Conservation (phyloP, 2,888 invertebrate genomes). For the Fragum sueziense region DNA sequence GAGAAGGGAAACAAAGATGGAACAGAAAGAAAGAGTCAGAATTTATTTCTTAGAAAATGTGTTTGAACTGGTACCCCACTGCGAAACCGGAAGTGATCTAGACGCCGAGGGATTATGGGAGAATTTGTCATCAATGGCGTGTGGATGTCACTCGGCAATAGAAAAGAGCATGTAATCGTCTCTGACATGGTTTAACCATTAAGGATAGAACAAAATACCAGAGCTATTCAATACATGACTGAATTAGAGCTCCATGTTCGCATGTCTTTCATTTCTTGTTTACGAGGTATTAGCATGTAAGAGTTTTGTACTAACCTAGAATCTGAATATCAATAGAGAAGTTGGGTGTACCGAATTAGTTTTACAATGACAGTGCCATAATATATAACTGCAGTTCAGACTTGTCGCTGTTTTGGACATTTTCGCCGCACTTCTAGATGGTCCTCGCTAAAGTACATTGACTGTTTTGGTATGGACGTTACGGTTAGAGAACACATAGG, state of each 20-base stretch:
- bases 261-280: neutral
- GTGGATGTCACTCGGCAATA: neutral
- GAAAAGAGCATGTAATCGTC: neutral
- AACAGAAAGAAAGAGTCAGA: too few relatives aligned
- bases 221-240: neutral
- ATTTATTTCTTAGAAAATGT: neutral
- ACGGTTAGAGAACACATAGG: too few relatives aligned
- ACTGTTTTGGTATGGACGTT: too few relatives aligned
- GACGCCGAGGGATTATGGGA: neutral
- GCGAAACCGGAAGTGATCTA: neutral
- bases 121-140: neutral
- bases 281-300: neutral
- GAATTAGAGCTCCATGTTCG: neutral
- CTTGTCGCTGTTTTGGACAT: too few relatives aligned
- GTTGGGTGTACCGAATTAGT: too few relatives aligned
- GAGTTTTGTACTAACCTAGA: conserved; percentile 18
- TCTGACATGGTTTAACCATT: neutral
- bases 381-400: too few relatives aligned
- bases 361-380: too few relatives aligned
- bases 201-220: neutral
- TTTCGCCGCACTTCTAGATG: too few relatives aligned
- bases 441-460: too few relatives aligned
- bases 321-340: too few relatives aligned
- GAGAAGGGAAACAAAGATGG: too few relatives aligned
- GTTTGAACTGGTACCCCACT: neutral